Percentiles rank a stretch among this genome's conserved stretches.
Evolutionary conservation across 2,113 vertebrate genomes (phyloP).

Genomic region (Tonatia bakeri): DNA sequence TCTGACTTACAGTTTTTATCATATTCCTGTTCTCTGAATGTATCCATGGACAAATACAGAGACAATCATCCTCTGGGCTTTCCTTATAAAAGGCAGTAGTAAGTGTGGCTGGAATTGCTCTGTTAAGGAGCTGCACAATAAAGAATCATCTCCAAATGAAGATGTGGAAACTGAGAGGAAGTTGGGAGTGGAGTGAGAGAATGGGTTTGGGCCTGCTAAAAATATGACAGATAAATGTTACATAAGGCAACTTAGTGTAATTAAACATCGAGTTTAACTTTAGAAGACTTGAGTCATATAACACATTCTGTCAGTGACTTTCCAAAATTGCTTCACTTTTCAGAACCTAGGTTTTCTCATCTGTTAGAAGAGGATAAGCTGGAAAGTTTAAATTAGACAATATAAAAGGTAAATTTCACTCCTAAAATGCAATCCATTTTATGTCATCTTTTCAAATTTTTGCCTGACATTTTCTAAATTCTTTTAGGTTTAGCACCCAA

Average conservation of each 20-base stretch:
- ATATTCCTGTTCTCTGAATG: background rate
- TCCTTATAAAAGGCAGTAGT: background rate
- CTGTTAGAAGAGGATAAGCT: background rate
- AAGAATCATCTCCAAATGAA: background rate
- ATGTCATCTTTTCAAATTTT: background rate
- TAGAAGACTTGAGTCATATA: background rate
- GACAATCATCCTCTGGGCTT: background rate
- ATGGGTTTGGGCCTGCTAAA: background rate
- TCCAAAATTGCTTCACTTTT: background rate
- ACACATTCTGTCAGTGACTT: background rate
- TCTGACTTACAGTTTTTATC: background rate
- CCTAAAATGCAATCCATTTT: background rate
- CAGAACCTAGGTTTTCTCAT: background rate
- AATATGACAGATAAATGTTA: background rate
- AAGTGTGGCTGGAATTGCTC: background rate
- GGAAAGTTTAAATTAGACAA: background rate
- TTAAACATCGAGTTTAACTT: background rate
- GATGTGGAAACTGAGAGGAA: background rate
- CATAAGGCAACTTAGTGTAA: background rate
- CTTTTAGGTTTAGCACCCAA: background rate
- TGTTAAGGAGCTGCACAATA: background rate
- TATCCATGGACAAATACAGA: background rate
- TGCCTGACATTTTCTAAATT: background rate
- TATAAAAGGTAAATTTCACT: background rate
- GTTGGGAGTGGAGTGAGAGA: rapidly evolving